Evolutionary conservation across 2,888 invertebrate species (phyloP).

Genomic region (Hipparchia semele): DNA sequence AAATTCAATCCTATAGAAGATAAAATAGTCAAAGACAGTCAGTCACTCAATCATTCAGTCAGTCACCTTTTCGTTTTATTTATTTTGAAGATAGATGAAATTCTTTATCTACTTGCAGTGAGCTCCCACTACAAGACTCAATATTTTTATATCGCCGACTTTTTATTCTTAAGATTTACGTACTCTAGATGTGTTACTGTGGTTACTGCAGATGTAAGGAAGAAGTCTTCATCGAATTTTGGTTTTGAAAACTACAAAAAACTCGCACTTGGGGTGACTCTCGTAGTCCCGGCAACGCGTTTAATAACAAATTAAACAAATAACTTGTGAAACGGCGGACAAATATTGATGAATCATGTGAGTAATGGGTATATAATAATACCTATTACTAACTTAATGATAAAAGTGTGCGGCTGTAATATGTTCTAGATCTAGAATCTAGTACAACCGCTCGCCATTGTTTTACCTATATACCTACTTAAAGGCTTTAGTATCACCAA

Average conservation of each 20-base stretch:
- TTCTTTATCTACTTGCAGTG: too few relatives aligned
- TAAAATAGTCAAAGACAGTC: too few relatives aligned
- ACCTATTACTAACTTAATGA: constrained; percentile 12
- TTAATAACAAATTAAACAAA: constrained; percentile 71
- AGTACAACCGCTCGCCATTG: not conserved
- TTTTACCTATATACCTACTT: not conserved
- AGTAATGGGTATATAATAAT: constrained; percentile 27
- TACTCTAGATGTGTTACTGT: not conserved
- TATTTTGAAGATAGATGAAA: too few relatives aligned
- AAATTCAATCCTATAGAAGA: too few relatives aligned
- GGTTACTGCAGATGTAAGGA: not conserved
- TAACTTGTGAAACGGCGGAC: constrained; percentile 29
- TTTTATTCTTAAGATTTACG: too few relatives aligned
- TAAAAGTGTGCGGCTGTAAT: not conserved
- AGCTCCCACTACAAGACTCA: too few relatives aligned
- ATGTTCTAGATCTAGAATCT: constrained; percentile 5
- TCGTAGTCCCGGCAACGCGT: constrained; percentile 58
- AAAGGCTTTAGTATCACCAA: not conserved
- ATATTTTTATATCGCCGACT: too few relatives aligned
- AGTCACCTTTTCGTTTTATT: too few relatives aligned
- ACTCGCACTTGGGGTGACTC: constrained; percentile 25
- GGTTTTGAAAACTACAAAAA: not conserved
- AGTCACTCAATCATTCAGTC: too few relatives aligned
- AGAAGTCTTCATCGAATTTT: not conserved
- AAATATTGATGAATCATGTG: constrained; percentile 35